Conservation (phyloP, 1,140 invertebrate genomes). For the Xylocopa sonorina region DNA sequence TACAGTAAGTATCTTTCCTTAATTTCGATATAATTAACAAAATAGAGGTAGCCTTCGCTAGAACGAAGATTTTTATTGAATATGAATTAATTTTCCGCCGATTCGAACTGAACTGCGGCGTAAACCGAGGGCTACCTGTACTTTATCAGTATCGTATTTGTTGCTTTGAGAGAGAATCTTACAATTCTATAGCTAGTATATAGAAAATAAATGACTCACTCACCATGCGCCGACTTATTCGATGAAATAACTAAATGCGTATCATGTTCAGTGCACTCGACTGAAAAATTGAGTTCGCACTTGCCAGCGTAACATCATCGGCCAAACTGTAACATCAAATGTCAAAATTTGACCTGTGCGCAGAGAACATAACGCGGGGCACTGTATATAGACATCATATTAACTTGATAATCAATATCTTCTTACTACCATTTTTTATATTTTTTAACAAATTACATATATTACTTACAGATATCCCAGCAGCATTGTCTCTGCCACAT, state of each 20-base stretch:
- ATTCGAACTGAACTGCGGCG: no score
- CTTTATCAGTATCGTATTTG: neutral
- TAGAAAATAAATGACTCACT: neutral
- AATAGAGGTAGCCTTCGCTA: no score
- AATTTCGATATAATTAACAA: neutral
- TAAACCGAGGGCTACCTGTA: no score
- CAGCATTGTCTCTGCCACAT: slow-evolving; percentile 90
- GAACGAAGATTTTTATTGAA: no score
- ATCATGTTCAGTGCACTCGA: neutral
- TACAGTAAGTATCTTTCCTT: slow-evolving; percentile 84
- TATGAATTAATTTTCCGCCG: no score
- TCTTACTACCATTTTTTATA: no score
- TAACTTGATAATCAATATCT: neutral
- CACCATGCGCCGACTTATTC: neutral
- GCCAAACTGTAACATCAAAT: slow-evolving; percentile 19
- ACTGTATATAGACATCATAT: neutral
- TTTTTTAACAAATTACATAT: no score
- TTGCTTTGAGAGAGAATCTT: no score
- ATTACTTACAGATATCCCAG: slow-evolving; percentile 84
- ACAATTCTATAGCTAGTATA: neutral
- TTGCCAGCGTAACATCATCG: neutral
- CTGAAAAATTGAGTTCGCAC: neutral
- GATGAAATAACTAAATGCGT: neutral
- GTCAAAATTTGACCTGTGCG: slow-evolving; percentile 37
- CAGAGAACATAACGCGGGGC: neutral